phyloP scores from a whole-genome alignment of 1,140 invertebrate species.

The Drosophila hydei region DNA sequence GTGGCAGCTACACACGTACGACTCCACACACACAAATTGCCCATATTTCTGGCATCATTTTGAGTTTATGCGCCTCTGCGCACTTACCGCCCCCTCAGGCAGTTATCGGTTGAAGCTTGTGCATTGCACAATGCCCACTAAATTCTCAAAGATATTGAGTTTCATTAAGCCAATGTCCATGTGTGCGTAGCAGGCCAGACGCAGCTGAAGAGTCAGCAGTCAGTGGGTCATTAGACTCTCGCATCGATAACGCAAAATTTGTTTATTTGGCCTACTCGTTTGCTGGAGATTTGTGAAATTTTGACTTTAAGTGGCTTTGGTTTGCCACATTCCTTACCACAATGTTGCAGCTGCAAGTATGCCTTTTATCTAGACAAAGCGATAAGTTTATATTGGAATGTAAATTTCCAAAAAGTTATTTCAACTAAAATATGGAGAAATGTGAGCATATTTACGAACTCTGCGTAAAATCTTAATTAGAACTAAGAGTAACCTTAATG shows the following conservation, averaged over 20 bases:
- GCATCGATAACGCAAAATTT: slow-evolving; percentile 63
- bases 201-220: slow-evolving; percentile 31
- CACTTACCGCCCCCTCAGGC: slow-evolving; percentile 17
- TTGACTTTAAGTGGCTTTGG: slow-evolving; percentile 30
- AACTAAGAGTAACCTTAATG: neutral
- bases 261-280: slow-evolving; percentile 44
- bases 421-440: slow-evolving; percentile 10
- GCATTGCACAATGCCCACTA: slow-evolving; percentile 58
- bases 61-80: slow-evolving; percentile 35
- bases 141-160: slow-evolving; percentile 74
- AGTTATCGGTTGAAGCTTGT: slow-evolving; percentile 51
- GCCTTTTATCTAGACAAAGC: slow-evolving; percentile 11
- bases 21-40: slow-evolving; percentile 38
- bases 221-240: slow-evolving; percentile 68
- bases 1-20: slow-evolving; percentile 33
- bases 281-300: slow-evolving; percentile 21
- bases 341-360: slow-evolving; percentile 14
- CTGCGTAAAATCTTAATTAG: neutral
- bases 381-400: slow-evolving; percentile 18
- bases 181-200: neutral
- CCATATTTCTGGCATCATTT: slow-evolving; percentile 54
- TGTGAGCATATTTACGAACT: neutral
- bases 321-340: slow-evolving; percentile 13
- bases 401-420: slow-evolving; percentile 24
- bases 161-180: slow-evolving; percentile 68